Conservation (phyloP, 2,888 invertebrate species). For the Pseudanteris insignis region DNA sequence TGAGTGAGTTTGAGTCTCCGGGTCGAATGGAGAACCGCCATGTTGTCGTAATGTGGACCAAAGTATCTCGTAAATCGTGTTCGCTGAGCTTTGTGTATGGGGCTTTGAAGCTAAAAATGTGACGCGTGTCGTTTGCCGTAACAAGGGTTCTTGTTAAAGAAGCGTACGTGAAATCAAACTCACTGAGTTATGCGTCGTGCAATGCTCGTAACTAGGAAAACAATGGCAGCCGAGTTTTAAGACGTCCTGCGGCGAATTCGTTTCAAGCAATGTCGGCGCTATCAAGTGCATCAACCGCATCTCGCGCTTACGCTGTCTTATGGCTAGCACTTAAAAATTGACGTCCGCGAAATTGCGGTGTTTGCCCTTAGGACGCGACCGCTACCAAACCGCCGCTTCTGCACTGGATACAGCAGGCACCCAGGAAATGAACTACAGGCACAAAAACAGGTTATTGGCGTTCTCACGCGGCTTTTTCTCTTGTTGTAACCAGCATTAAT, state of each 20-base stretch:
- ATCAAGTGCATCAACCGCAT: conserved; percentile 10
- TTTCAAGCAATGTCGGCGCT: conserved; percentile 13
- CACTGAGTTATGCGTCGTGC: background rate
- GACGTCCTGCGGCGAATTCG: background rate
- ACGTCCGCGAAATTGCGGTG: conserved; percentile 1
- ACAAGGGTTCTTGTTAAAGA: background rate
- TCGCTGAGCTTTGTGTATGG: background rate
- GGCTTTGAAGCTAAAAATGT: conserved; percentile 1
- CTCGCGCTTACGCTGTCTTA: conserved; percentile 5
- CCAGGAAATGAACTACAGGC: background rate
- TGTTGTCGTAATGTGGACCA: conserved; percentile 29
- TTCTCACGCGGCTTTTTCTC: no score
- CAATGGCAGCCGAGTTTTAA: conserved; percentile 14
- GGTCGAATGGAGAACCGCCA: conserved; percentile 28
- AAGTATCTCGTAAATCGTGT: conserved; percentile 5
- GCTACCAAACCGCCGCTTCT: background rate
- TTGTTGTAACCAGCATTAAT: no score
- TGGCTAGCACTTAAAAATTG: background rate
- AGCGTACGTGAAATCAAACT: background rate
- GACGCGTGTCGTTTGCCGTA: background rate
- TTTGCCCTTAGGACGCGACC: background rate
- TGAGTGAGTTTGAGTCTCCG: no score
- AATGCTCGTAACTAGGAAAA: background rate
- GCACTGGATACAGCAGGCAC: background rate
- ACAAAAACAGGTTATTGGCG: conserved; percentile 6